Evolutionary conservation across 2,888 invertebrate genomes (phyloP), one percentile per base, ranked within the genome.

Genomic region (Biston betularia): DNA sequence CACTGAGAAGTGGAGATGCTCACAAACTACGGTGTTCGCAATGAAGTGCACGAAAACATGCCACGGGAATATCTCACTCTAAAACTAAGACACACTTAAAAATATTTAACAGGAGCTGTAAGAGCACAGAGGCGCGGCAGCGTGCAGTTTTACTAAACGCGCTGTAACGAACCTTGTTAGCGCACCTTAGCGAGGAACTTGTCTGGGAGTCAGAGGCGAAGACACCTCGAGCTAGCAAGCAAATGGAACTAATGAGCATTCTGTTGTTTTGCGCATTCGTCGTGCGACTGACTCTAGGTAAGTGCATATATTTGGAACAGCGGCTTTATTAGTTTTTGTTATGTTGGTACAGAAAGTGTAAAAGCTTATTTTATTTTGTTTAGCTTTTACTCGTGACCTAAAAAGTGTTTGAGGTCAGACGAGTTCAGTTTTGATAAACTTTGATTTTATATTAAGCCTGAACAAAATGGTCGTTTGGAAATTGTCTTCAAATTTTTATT

Each of bases 161-260:
- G 75, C 80, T 75, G 79, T 89, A 91, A 91, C 92, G 91, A 90
- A 91, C 89, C 92, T 91, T 89, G 91, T 92, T 92, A 92, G 88
- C 79, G 83, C 83, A 84, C 85, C 87, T 88, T 86, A 88, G 84
- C 87, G 85, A 88, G 89, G 82, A 87, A 86, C 88, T 88, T 89
- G 90, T 88, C 88, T 83, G 80, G 79, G 80, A 78, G 72, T 81
- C 64, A 56, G 42, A 62, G 53, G 56, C 58, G 67, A 79, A 84
- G 89, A 89, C 88, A 89, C 87, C 88, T 88, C 75, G 63, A 79
- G 81, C 80, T 75, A 72, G 74, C 73, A 80, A 69, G 77, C 85
- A 89, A 90, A 92, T 92, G 91, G 89, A 88, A 88, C 88, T 91
- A 92, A 92, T 91, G 90, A 90, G 86, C 85, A 83, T 84, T 74